phyloP scores from a whole-genome alignment of 2,797 vertebrate genomes.

The Gallinago stenura region DNA sequence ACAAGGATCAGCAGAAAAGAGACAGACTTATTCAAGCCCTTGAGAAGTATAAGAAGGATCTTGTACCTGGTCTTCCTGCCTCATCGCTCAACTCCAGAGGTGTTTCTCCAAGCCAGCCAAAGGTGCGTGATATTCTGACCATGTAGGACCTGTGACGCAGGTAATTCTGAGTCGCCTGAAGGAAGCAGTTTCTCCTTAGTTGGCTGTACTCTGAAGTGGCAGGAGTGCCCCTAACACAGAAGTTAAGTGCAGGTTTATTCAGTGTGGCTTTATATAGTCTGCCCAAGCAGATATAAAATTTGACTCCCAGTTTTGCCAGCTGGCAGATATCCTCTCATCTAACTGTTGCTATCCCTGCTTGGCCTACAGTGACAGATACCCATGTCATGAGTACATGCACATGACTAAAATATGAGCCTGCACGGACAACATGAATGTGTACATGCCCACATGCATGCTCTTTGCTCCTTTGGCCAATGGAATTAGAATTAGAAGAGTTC shows the following conservation, averaged over 20 bases:
- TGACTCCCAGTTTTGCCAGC: not conserved
- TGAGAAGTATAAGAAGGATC: slow-evolving; percentile 50
- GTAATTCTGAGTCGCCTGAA: accelerated
- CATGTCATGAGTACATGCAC: not conserved
- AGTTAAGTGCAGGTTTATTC: not conserved
- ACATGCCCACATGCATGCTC: accelerated
- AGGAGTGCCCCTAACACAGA: not conserved
- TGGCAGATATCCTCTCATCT: not conserved
- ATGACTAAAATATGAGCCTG: not conserved
- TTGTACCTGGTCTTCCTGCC: not conserved
- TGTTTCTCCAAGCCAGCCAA: slow-evolving; percentile 39
- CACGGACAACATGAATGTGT: not conserved
- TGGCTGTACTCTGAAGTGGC: not conserved
- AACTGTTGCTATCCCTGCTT: not conserved
- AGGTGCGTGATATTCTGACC: slow-evolving; percentile 12
- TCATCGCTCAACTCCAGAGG: slow-evolving; percentile 1
- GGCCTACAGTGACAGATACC: not conserved
- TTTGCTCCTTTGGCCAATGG: not conserved
- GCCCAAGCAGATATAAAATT: not conserved
- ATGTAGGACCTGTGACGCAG: accelerated
- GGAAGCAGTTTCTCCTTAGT: not conserved
- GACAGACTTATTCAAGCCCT: slow-evolving; percentile 56
- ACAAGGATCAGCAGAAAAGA: slow-evolving; percentile 74
- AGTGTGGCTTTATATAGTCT: not conserved
- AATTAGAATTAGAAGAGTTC: not conserved